Percentiles rank a stretch among this genome's conserved stretches.
These are phyloP conservation scores for Takifugu ocellatus DNA, from an alignment of 2,797 vertebrate genomes.

Conservation along the genomic window DNA sequence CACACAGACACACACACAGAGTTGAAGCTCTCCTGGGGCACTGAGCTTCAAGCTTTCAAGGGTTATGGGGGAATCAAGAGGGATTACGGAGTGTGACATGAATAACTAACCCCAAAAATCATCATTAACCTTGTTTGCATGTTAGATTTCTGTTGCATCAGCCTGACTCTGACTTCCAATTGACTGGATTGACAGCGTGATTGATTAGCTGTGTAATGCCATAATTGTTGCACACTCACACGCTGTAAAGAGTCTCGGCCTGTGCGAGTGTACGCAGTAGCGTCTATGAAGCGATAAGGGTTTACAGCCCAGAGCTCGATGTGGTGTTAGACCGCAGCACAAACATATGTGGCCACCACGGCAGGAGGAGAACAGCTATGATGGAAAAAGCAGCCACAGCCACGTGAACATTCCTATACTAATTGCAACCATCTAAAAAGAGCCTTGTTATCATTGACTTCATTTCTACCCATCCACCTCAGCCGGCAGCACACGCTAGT, in stretches of 20 bases:
- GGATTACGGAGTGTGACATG: constrained; percentile 51
- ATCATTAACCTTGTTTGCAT: constrained; percentile 36
- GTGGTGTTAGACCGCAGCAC: constrained; percentile 50
- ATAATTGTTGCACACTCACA: not conserved
- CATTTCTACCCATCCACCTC: constrained; percentile 15
- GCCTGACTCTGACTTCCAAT: constrained; percentile 1
- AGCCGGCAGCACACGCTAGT: constrained; percentile 22
- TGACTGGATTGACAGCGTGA: not conserved
- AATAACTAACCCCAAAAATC: constrained; percentile 34
- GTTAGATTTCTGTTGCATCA: constrained; percentile 16
- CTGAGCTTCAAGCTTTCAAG: constrained; percentile 33
- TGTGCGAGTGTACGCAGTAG: constrained; percentile 24
- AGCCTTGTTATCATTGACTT: constrained; percentile 19
- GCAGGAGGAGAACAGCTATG: constrained; percentile 20
- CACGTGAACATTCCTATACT: constrained; percentile 33
- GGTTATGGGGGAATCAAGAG: constrained; percentile 31
- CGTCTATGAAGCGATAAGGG: constrained; percentile 29
- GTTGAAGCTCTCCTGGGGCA: constrained; percentile 16
- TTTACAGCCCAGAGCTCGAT: constrained; percentile 40
- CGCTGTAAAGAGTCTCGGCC: no score
- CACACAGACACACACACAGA: constrained; percentile 11
- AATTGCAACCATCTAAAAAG: constrained; percentile 53
- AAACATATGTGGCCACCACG: constrained; percentile 44
- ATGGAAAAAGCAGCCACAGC: constrained; percentile 55
- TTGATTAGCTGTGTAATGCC: not conserved